phyloP scores from a whole-genome alignment of 1,140 invertebrate species.

The Drosophila sp. region DNA sequence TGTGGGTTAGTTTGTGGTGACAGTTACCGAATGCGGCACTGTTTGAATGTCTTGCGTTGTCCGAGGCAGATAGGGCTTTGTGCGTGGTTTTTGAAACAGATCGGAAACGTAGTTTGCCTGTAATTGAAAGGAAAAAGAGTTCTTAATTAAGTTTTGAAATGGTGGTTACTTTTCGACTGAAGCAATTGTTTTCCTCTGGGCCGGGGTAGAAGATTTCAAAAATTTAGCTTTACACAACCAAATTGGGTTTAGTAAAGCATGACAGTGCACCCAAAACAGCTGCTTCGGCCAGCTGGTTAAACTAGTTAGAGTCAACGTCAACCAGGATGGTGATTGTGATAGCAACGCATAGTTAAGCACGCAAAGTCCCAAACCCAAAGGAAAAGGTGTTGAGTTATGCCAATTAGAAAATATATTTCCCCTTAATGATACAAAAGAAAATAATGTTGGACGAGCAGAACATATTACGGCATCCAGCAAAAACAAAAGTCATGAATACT shows the following conservation, averaged over 20 bases:
- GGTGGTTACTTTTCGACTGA: background rate
- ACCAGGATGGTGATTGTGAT: slow-evolving; percentile 14
- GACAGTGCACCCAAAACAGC: slow-evolving; percentile 45
- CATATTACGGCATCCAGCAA: slow-evolving; percentile 14
- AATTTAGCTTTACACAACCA: slow-evolving; percentile 2
- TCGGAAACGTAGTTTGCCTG: slow-evolving; percentile 79
- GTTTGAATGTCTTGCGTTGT: slow-evolving; percentile 63
- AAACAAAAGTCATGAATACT: background rate
- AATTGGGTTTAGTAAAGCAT: slow-evolving; percentile 27
- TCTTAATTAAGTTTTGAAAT: slow-evolving; percentile 10
- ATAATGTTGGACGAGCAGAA: slow-evolving; percentile 22
- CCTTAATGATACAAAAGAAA: slow-evolving; percentile 46
- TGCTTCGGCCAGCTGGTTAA: slow-evolving; percentile 26
- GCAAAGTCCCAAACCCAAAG: slow-evolving; percentile 20
- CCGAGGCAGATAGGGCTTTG: slow-evolving; percentile 61
- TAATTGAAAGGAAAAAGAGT: slow-evolving; percentile 30
- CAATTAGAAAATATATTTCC: slow-evolving; percentile 35
- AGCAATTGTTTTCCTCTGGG: background rate
- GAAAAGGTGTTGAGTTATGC: slow-evolving; percentile 52
- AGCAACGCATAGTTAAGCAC: slow-evolving; percentile 50
- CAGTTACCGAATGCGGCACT: slow-evolving; percentile 35
- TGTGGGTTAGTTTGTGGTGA: slow-evolving; percentile 54
- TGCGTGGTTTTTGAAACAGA: slow-evolving; percentile 52
- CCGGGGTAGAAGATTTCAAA: background rate
- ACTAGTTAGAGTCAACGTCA: slow-evolving; percentile 19